phyloP scores from a whole-genome alignment of 2,113 vertebrate species.

The Centropus unirufus region DNA sequence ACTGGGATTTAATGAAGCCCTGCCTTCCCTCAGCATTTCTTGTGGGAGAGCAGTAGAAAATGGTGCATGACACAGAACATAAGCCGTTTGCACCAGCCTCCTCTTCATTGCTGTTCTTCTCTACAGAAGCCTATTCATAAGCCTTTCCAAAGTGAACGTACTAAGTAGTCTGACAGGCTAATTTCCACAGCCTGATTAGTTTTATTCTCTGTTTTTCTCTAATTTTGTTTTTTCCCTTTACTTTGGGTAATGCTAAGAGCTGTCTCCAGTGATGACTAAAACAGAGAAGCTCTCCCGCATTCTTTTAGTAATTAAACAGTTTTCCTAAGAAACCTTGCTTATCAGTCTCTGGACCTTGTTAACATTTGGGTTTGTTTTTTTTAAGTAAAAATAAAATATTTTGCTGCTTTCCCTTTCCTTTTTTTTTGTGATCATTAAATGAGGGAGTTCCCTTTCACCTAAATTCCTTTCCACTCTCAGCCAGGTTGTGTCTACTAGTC shows the following conservation, averaged over 20 bases:
- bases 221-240: slow-evolving; percentile 43
- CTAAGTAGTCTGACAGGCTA: slow-evolving; percentile 17
- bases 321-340: slow-evolving; percentile 38
- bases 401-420: neutral
- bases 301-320: slow-evolving; percentile 48
- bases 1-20: neutral
- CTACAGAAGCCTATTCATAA: slow-evolving; percentile 1
- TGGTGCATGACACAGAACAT: neutral
- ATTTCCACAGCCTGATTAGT: slow-evolving; percentile 46
- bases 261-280: slow-evolving; percentile 48
- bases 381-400: too few relatives aligned
- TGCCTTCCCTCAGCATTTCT: slow-evolving; percentile 30
- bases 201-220: slow-evolving; percentile 44
- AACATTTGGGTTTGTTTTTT: neutral
- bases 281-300: slow-evolving; percentile 24
- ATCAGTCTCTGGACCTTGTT: slow-evolving; percentile 7
- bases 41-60: slow-evolving; percentile 17
- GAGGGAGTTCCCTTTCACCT: neutral
- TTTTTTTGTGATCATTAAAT: neutral
- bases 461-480: slow-evolving; percentile 14
- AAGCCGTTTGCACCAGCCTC: neutral
- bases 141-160: slow-evolving; percentile 10
- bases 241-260: slow-evolving; percentile 36
- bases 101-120: neutral
- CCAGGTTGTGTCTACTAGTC: neutral